Conservation (phyloP, 2,113 vertebrate species). For the Hiodon alosoides region DNA sequence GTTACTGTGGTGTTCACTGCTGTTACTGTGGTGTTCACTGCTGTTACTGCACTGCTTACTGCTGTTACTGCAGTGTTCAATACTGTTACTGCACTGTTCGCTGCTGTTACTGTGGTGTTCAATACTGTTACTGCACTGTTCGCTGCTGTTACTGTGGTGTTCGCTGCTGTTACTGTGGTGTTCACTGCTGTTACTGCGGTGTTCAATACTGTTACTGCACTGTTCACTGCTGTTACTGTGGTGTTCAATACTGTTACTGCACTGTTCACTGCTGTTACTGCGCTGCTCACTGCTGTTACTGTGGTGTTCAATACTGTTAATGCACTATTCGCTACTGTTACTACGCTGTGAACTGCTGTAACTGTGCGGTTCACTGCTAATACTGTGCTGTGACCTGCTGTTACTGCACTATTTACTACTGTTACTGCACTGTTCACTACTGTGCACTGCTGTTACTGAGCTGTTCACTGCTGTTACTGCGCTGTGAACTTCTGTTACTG, state of each 20-base stretch:
- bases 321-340: not conserved
- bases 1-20: not conserved
- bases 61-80: not conserved
- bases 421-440: not conserved
- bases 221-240: not conserved
- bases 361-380: not conserved
- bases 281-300: not conserved
- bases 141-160: not conserved
- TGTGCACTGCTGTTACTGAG: not conserved
- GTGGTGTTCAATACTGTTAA: not conserved
- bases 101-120: not conserved
- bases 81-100: not conserved
- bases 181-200: conserved; percentile 7
- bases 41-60: conserved; percentile 1
- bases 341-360: conserved; percentile 11
- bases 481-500: not conserved
- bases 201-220: not conserved
- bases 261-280: not conserved
- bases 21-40: not conserved
- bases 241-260: not conserved
- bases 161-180: not conserved
- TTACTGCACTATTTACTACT: not conserved
- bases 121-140: not conserved
- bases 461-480: not conserved
- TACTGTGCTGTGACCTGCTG: not conserved